Percentiles rank a stretch among this genome's conserved stretches.
phyloP scores from a whole-genome alignment of 2,113 vertebrate genomes.

The Halcyon senegalensis region DNA sequence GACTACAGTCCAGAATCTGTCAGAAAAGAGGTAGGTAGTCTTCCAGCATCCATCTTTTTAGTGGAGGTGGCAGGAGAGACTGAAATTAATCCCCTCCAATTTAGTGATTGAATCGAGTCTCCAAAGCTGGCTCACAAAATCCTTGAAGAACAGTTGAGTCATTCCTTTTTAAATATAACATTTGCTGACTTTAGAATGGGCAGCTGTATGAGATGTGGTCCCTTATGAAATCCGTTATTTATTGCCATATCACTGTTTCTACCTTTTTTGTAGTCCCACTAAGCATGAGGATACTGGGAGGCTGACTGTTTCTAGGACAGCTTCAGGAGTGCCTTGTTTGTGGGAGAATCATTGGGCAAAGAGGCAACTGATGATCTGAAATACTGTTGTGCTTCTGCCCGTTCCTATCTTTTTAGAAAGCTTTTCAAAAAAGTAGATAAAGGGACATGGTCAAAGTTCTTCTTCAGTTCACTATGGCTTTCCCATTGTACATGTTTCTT shows the following conservation, averaged over 20 bases:
- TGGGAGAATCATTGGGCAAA: neutral
- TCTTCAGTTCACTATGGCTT: neutral
- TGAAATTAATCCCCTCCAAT: constrained; percentile 25
- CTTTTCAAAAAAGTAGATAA: neutral
- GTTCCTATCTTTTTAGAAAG: neutral
- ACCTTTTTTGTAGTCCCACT: neutral
- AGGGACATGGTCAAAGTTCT: neutral
- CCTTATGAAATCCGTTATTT: neutral
- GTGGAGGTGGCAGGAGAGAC: neutral
- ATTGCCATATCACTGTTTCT: neutral
- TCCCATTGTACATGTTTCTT: neutral
- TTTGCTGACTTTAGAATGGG: neutral
- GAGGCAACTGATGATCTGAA: neutral
- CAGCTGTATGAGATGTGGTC: neutral
- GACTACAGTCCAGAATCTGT: neutral
- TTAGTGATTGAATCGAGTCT: constrained; percentile 32
- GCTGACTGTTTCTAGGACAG: neutral
- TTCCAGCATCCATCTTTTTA: constrained; percentile 18
- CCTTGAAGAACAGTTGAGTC: constrained; percentile 28
- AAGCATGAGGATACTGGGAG: neutral
- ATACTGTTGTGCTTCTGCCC: neutral
- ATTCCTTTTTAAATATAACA: neutral
- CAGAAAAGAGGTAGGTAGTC: neutral
- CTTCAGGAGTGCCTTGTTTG: neutral
- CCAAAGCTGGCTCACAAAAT: neutral